Conservation (phyloP, 2,797 vertebrate species). For the Petrocephalus schoutedeni region DNA sequence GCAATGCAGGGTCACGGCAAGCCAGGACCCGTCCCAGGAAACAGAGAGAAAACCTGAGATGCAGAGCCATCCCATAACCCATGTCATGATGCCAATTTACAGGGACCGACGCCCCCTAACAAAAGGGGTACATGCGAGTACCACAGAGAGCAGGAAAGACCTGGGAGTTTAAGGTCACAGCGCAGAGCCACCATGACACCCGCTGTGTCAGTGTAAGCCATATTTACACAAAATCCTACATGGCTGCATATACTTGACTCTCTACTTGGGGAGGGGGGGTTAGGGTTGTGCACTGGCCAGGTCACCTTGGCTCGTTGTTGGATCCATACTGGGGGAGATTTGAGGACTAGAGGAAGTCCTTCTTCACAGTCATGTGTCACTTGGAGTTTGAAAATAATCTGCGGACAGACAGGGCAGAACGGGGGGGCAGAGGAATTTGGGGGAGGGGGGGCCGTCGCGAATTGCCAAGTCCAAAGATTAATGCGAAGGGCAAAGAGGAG, state of each 20-base stretch:
- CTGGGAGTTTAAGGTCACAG: background rate
- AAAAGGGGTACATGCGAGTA: background rate
- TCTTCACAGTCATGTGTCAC: background rate
- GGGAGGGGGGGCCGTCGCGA: background rate
- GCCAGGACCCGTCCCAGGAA: background rate
- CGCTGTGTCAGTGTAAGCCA: background rate
- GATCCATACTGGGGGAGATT: background rate
- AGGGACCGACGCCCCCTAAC: background rate
- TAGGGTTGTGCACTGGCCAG: background rate
- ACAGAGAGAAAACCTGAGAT: background rate
- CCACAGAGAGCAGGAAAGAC: background rate
- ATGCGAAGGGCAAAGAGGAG: background rate
- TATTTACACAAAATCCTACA: background rate
- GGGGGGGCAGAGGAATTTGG: background rate
- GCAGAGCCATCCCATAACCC: background rate
- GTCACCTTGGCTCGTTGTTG: background rate
- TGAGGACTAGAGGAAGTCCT: background rate
- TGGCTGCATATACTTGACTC: background rate
- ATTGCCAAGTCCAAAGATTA: slow-evolving; percentile 1
- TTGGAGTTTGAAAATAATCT: slow-evolving; percentile 2
- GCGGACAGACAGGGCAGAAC: background rate
- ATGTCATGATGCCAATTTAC: background rate
- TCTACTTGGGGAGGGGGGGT: background rate
- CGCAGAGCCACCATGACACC: background rate
- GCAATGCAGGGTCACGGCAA: background rate